A percentile compares a stretch with the other conserved stretches of the same genome.
These are phyloP conservation scores for Halyomorpha halys DNA, from an alignment of 1,140 invertebrate genomes.

Conservation along the genomic window DNA sequence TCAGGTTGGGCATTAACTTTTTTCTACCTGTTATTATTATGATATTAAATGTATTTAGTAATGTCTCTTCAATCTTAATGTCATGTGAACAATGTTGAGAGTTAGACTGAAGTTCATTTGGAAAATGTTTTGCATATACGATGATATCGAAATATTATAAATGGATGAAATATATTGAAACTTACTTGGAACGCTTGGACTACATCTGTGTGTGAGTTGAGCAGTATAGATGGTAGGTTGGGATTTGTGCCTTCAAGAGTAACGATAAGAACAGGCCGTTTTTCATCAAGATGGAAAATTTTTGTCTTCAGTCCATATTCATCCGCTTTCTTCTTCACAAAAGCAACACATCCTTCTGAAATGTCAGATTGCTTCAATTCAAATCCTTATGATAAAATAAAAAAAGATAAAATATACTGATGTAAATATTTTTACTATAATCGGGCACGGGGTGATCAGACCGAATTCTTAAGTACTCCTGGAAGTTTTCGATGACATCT, in stretches of 20 bases:
- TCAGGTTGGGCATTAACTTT: too few species aligned
- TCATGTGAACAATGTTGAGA: too few species aligned
- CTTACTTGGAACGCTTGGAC: conserved; percentile 75
- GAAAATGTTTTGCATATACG: too few species aligned
- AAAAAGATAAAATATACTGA: not conserved
- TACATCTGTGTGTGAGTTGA: conserved; percentile 92
- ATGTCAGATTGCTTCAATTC: not conserved
- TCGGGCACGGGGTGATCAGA: not conserved
- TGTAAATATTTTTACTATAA: not conserved
- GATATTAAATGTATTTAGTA: too few species aligned
- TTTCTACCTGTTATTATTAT: too few species aligned
- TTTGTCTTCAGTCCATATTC: conserved; percentile 49
- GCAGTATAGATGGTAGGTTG: conserved; percentile 54
- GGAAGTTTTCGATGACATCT: not conserved
- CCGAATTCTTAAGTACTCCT: not conserved
- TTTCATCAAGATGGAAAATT: conserved; percentile 43
- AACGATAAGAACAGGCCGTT: conserved; percentile 62
- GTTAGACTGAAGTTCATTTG: too few species aligned
- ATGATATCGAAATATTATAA: too few species aligned
- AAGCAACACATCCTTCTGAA: conserved; percentile 56
- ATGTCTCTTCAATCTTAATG: too few species aligned
- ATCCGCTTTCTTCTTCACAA: conserved; percentile 54
- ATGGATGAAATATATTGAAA: too few species aligned
- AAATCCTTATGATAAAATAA: not conserved
- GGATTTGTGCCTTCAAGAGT: conserved; percentile 68